A percentile compares a stretch with the other conserved stretches of the same genome.
These are phyloP conservation scores for Scomber scombrus DNA, from an alignment of 2,113 vertebrate species.

Conservation along the genomic window DNA sequence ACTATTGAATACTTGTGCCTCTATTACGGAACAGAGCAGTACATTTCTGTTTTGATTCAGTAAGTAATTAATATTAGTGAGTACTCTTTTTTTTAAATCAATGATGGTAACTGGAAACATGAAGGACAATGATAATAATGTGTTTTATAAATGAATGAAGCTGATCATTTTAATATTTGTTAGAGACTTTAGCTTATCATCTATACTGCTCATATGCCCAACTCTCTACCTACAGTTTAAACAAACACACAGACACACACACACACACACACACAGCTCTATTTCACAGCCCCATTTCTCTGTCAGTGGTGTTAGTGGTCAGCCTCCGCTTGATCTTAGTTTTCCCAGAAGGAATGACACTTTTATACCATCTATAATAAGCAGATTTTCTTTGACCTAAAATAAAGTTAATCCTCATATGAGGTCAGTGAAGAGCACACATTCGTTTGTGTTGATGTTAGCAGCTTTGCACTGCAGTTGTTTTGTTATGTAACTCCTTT, in stretches of 20 bases:
- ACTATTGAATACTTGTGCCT: constrained; percentile 4
- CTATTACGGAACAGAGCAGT: constrained; percentile 2
- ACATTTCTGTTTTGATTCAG: neutral
- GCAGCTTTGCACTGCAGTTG: constrained; percentile 54
- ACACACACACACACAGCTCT: constrained; percentile 7
- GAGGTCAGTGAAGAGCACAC: constrained; percentile 45
- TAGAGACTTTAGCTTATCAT: neutral
- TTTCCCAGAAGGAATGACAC: constrained; percentile 33
- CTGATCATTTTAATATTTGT: constrained; percentile 1
- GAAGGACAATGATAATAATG: neutral
- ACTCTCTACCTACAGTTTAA: constrained; percentile 12
- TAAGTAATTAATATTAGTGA: neutral
- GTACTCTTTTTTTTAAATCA: neutral
- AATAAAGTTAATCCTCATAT: constrained; percentile 66
- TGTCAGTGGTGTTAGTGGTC: constrained; percentile 31
- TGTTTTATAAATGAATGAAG: neutral
- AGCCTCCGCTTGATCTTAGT: constrained; percentile 41
- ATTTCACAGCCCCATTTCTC: constrained; percentile 28
- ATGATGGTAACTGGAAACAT: neutral
- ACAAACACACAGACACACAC: constrained; percentile 12
- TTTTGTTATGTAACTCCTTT: constrained; percentile 68
- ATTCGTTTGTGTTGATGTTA: constrained; percentile 46
- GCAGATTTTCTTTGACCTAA: constrained; percentile 64
- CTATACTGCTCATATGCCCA: neutral
- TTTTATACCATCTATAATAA: constrained; percentile 65